Evolutionary conservation across 2,797 vertebrate genomes (phyloP).

Genomic region (Hoplostethus mediterraneus): DNA sequence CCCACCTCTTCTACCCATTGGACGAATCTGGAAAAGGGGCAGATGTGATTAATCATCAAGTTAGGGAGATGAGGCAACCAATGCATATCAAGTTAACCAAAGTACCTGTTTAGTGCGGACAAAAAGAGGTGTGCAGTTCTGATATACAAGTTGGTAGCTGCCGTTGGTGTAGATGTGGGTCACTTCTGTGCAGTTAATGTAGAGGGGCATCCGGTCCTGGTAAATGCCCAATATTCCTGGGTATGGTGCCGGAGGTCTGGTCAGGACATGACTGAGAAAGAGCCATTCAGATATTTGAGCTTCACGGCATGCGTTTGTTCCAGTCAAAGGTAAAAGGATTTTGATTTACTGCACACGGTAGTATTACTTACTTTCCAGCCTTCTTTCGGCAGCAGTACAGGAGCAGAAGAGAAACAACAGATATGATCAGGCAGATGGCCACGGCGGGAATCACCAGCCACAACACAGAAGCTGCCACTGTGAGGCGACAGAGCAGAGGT

Average conservation of each 20-base stretch:
- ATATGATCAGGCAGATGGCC: conserved; percentile 51
- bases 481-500: conserved; percentile 9
- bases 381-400: conserved; percentile 68
- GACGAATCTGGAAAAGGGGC: conserved; percentile 62
- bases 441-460: conserved; percentile 72
- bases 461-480: conserved; percentile 56
- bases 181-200: conserved; percentile 87
- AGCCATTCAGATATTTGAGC: background rate
- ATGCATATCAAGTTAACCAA: background rate
- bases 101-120: conserved; percentile 78
- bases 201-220: conserved; percentile 80
- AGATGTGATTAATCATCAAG: background rate
- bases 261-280: conserved; percentile 58
- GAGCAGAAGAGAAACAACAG: conserved; percentile 60
- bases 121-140: conserved; percentile 85
- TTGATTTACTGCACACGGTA: background rate
- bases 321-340: background rate
- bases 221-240: conserved; percentile 68
- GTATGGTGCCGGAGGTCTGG: conserved; percentile 49
- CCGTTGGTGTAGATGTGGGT: conserved; percentile 86
- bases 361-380: conserved; percentile 63
- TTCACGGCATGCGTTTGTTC: conserved; percentile 2
- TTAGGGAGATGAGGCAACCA: too few relatives aligned
- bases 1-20: conserved; percentile 73
- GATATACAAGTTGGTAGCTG: conserved; percentile 87